Conservation (phyloP, 2,797 vertebrate genomes). For the Danio jaintianensis region DNA sequence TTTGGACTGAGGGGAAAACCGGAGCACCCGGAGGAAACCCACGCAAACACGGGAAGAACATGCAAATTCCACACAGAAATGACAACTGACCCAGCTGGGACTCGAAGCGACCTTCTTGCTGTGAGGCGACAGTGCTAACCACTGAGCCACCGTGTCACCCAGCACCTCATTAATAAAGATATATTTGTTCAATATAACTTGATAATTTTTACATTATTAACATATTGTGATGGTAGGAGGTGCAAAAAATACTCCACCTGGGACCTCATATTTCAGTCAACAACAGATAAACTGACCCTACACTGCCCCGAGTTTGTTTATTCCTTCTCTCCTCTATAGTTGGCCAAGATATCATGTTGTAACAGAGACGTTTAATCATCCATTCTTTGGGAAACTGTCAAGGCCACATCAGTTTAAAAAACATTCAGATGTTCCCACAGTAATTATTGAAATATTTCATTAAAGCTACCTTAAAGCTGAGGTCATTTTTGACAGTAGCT, state of each 20-base stretch:
- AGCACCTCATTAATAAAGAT: not conserved
- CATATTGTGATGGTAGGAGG: not conserved
- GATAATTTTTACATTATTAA: not conserved
- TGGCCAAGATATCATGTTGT: conserved; percentile 11
- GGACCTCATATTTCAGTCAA: not conserved
- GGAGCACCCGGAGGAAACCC: too few relatives aligned
- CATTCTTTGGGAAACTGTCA: conserved; percentile 31
- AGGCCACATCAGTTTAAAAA: conserved; percentile 12
- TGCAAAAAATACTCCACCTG: not conserved
- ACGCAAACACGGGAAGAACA: too few relatives aligned
- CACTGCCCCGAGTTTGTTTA: not conserved
- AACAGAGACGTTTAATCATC: conserved; percentile 22
- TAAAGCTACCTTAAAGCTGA: conserved; percentile 33
- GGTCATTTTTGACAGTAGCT: conserved; percentile 17
- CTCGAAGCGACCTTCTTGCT: too few relatives aligned
- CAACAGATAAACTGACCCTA: not conserved
- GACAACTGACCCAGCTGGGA: too few relatives aligned
- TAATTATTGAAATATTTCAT: conserved; percentile 42
- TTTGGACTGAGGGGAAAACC: too few relatives aligned
- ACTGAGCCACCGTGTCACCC: too few relatives aligned
- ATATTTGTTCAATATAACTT: not conserved
- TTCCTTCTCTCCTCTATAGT: not conserved
- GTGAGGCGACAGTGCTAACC: too few relatives aligned
- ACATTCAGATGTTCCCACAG: conserved; percentile 19
- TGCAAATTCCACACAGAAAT: too few relatives aligned